These are phyloP conservation scores for Papilio machaon DNA, from an alignment of 1,140 invertebrate species.

Conservation along the genomic window DNA sequence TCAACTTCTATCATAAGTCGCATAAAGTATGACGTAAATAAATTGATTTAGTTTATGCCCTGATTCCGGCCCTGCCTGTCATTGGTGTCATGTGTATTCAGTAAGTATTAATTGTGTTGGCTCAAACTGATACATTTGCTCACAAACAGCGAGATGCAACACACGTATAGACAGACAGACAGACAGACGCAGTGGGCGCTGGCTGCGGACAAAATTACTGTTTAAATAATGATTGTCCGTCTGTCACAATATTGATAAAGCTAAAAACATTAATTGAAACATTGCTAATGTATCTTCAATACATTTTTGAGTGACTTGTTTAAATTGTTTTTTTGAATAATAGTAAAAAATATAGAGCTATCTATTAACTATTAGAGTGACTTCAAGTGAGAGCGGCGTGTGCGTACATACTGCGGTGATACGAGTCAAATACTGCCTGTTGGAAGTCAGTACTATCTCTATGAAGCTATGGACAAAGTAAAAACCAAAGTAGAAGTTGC, in stretches of 20 bases:
- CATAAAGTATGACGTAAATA: background rate
- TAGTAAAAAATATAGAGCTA: too few relatives aligned
- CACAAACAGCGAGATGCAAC: background rate
- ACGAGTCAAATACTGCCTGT: too few relatives aligned
- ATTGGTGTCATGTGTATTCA: background rate
- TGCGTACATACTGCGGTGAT: too few relatives aligned
- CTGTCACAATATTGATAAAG: background rate
- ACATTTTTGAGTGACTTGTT: background rate
- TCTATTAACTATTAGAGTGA: too few relatives aligned
- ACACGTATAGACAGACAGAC: background rate
- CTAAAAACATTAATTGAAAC: background rate
- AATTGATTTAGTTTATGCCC: background rate
- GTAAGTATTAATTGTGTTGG: conserved; percentile 15
- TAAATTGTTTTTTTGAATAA: too few relatives aligned
- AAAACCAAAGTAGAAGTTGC: too few relatives aligned
- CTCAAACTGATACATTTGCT: background rate
- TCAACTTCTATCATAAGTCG: too few relatives aligned
- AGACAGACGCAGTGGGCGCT: background rate
- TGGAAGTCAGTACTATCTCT: too few relatives aligned
- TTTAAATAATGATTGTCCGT: background rate
- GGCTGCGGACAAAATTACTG: background rate
- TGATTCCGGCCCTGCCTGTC: background rate
- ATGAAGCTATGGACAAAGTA: too few relatives aligned
- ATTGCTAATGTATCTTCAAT: background rate
- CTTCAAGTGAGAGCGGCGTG: too few relatives aligned